Evolutionary conservation across 1,140 invertebrate genomes (phyloP).

Genomic region (Sitobion miscanthi): DNA sequence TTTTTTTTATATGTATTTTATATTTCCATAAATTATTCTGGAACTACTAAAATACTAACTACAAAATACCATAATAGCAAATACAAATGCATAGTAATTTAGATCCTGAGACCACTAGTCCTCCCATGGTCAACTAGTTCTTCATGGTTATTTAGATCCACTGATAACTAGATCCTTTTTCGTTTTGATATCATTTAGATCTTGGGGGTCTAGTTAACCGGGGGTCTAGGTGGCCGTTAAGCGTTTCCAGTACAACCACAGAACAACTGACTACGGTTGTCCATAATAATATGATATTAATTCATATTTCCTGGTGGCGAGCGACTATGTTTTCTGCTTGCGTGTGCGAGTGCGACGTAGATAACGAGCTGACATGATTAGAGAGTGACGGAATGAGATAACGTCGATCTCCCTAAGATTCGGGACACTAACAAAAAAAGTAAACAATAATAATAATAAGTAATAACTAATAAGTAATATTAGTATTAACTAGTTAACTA

Average conservation of each 20-base stretch:
- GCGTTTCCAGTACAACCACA: no score
- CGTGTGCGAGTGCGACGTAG: background rate
- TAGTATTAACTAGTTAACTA: background rate
- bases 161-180: background rate
- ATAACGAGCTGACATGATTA: background rate
- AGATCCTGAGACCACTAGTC: background rate
- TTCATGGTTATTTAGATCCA: background rate
- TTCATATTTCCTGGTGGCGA: background rate
- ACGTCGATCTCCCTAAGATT: background rate
- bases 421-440: slow-evolving; percentile 10
- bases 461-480: background rate
- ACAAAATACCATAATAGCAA: no score
- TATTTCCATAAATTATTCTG: no score
- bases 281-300: no score
- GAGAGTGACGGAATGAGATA: background rate
- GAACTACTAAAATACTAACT: no score
- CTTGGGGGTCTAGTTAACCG: background rate
- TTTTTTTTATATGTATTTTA: no score
- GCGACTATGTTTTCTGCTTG: background rate
- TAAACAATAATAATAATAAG: slow-evolving; percentile 5
- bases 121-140: background rate
- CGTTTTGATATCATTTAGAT: background rate
- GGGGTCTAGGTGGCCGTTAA: background rate
- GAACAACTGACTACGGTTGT: no score
- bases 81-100: no score